Evolutionary conservation across 2,113 vertebrate genomes (phyloP).

Genomic region (Sebastes fasciatus): DNA sequence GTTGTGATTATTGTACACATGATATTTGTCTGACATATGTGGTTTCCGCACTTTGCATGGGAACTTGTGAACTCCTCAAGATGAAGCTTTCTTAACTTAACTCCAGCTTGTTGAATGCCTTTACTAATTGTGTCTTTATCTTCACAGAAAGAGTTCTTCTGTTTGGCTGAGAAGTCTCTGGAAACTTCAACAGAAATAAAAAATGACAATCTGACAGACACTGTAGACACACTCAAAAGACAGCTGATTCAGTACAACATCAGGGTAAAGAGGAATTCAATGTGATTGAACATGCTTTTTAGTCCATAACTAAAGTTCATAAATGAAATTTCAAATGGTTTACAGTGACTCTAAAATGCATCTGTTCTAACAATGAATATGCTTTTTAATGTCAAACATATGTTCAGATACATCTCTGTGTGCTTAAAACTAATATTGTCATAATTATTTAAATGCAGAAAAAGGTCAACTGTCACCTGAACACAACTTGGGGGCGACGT

Average conservation of each 20-base stretch:
- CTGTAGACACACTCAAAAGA: rapidly evolving
- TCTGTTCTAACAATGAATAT: neutral
- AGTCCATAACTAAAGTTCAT: neutral
- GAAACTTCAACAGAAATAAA: too few species aligned
- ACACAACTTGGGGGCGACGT: rapidly evolving
- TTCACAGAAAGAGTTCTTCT: neutral
- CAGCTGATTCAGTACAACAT: too few species aligned
- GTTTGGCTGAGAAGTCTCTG: slow-evolving; percentile 36
- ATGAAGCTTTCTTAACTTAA: neutral
- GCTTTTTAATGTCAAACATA: neutral
- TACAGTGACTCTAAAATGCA: neutral
- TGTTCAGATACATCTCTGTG: neutral
- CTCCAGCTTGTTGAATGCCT: neutral
- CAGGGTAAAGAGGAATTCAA: slow-evolving; percentile 25
- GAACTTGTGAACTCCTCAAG: neutral
- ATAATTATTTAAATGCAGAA: neutral
- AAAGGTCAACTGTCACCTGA: rapidly evolving
- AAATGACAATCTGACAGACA: too few species aligned
- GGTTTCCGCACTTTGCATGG: neutral
- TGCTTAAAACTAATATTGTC: neutral
- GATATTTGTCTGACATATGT: neutral
- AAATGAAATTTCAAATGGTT: neutral
- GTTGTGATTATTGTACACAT: neutral
- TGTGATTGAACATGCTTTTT: neutral
- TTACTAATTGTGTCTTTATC: slow-evolving; percentile 17